Conservation (phyloP, 2,113 vertebrate genomes). For the Epinephelus moara region DNA sequence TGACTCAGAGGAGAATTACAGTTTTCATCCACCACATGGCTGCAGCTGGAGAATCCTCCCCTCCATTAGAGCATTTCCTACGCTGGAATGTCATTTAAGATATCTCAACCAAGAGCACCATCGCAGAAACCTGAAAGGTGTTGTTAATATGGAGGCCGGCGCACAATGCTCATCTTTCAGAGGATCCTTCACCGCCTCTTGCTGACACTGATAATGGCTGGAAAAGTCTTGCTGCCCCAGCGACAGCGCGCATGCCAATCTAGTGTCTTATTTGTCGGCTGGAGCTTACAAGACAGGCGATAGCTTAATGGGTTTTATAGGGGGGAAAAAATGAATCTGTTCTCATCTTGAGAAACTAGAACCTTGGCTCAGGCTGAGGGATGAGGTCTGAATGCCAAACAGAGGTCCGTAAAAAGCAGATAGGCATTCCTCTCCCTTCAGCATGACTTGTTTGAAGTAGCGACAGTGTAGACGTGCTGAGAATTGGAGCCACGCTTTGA, state of each 20-base stretch:
- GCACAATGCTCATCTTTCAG: slow-evolving; percentile 41
- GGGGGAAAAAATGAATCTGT: slow-evolving; percentile 23
- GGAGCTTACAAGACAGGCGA: slow-evolving; percentile 53
- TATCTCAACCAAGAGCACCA: neutral
- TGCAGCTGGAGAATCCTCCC: slow-evolving; percentile 8
- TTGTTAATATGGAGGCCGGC: slow-evolving; percentile 2
- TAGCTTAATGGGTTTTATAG: slow-evolving; percentile 70
- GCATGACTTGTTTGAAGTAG: slow-evolving; percentile 55
- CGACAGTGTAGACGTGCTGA: slow-evolving; percentile 57
- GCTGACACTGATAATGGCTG: slow-evolving; percentile 51
- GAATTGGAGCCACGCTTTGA: slow-evolving; percentile 45
- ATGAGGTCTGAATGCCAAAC: slow-evolving; percentile 69
- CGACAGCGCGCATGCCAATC: slow-evolving; percentile 47
- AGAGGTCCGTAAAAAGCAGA: slow-evolving; percentile 63
- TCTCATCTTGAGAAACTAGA: slow-evolving; percentile 62
- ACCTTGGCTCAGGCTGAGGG: slow-evolving; percentile 52
- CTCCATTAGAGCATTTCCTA: neutral
- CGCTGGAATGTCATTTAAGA: slow-evolving; percentile 14
- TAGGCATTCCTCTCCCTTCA: slow-evolving; percentile 59
- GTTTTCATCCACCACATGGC: neutral
- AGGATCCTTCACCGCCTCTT: slow-evolving; percentile 25
- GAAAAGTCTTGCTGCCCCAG: slow-evolving; percentile 8
- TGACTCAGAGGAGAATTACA: too few relatives aligned
- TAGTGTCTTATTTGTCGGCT: slow-evolving; percentile 39
- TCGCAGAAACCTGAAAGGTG: slow-evolving; percentile 20